These are phyloP conservation scores for Tympanoctomys barrerae DNA, from an alignment of 2,797 vertebrate genomes.

Conservation along the genomic window DNA sequence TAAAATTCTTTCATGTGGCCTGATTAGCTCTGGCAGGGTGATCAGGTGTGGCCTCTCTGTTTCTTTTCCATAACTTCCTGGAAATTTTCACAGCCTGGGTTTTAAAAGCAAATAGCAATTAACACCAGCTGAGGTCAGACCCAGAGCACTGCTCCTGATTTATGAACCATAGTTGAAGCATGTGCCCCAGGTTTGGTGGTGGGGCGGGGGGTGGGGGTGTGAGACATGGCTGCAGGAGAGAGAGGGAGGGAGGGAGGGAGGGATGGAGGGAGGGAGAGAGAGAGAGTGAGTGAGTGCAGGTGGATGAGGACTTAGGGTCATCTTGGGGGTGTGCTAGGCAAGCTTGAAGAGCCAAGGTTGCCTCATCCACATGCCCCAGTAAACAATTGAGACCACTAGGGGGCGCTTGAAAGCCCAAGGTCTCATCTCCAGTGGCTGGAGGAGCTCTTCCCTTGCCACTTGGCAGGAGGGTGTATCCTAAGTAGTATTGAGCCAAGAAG, in stretches of 20 bases:
- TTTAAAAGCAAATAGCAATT: conserved; percentile 1
- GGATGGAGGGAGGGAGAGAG: too few species aligned
- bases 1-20: not conserved
- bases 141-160: not conserved
- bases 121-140: not conserved
- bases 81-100: not conserved
- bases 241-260: too few species aligned
- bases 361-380: not conserved
- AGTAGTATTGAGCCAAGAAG: not conserved
- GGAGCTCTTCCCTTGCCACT: rapidly evolving
- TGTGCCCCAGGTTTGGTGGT: not conserved
- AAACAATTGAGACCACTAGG: not conserved
- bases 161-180: not conserved
- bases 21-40: not conserved
- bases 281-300: not conserved
- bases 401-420: not conserved
- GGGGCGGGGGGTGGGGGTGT: too few species aligned
- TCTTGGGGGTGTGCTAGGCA: not conserved
- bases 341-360: not conserved
- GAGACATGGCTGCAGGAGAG: too few species aligned
- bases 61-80: conserved; percentile 18
- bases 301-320: not conserved
- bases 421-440: not conserved
- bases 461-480: not conserved
- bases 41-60: not conserved